phyloP scores from a whole-genome alignment of 2,888 invertebrate species.

The Eustalomyia histrio region DNA sequence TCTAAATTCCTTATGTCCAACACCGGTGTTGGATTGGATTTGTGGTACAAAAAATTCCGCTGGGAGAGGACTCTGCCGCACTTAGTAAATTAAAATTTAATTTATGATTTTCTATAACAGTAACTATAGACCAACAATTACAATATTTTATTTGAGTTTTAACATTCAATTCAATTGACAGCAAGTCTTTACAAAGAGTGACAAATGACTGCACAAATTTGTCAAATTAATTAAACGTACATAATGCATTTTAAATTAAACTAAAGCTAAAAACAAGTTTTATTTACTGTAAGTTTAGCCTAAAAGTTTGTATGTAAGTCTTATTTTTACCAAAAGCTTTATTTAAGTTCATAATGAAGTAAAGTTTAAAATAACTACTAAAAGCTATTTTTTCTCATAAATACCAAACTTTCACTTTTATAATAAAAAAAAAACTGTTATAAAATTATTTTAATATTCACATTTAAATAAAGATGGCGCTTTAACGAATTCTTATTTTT shows the following conservation, averaged over 20 bases:
- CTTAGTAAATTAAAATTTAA: too few species aligned
- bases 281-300: slow-evolving; percentile 1
- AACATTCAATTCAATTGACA: too few species aligned
- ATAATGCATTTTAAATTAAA: not conserved
- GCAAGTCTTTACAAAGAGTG: too few species aligned
- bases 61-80: too few species aligned
- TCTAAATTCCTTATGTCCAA: too few species aligned
- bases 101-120: too few species aligned
- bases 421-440: slow-evolving; percentile 16
- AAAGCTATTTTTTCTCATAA: slow-evolving; percentile 34
- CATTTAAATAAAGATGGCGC: slow-evolving; percentile 43
- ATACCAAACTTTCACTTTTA: slow-evolving; percentile 11
- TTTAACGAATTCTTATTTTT: not conserved
- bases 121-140: too few species aligned
- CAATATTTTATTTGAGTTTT: too few species aligned
- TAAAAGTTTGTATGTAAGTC: slow-evolving; percentile 12
- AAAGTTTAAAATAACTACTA: not conserved
- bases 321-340: slow-evolving; percentile 6
- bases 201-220: not conserved
- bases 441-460: not conserved
- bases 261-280: too few species aligned
- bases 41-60: too few species aligned
- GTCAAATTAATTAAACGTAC: not conserved
- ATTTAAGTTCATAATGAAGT: slow-evolving; percentile 7
- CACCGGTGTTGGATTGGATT: too few species aligned